Conservation (phyloP, 2,888 invertebrate genomes). For the Eulithis testata region DNA sequence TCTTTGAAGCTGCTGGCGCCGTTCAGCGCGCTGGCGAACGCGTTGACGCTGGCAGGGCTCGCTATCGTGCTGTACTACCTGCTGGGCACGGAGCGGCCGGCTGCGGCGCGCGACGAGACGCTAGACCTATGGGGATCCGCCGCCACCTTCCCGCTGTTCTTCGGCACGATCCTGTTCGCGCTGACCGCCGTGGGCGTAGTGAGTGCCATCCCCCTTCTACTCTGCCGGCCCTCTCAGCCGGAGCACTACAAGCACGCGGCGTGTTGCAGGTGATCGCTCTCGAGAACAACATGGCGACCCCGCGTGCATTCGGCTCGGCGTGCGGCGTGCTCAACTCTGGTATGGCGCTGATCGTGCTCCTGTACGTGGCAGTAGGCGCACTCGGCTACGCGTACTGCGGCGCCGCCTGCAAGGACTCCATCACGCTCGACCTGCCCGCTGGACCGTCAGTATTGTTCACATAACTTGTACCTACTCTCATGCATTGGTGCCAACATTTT, state of each 20-base stretch:
- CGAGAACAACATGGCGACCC: conserved; percentile 95
- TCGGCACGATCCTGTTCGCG: conserved; percentile 96
- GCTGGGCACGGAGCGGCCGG: conserved; percentile 89
- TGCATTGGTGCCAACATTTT: too few species aligned
- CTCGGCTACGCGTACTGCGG: conserved; percentile 94
- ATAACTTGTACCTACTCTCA: neutral
- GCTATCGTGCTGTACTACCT: conserved; percentile 89
- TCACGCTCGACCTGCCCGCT: conserved; percentile 92
- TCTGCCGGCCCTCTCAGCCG: neutral
- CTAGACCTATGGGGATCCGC: conserved; percentile 87
- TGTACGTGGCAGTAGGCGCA: conserved; percentile 92
- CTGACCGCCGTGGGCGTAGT: conserved; percentile 93
- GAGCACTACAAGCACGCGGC: too few species aligned
- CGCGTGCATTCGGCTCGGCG: conserved; percentile 89
- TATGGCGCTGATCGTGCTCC: conserved; percentile 89
- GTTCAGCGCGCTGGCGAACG: conserved; percentile 92
- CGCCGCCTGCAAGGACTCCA: conserved; percentile 87
- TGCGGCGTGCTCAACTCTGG: conserved; percentile 93
- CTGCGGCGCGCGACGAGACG: conserved; percentile 51
- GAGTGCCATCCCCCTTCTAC: conserved; percentile 56
- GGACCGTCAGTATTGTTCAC: conserved; percentile 56
- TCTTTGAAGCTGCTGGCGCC: conserved; percentile 92
- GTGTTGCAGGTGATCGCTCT: conserved; percentile 91
- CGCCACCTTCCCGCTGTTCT: conserved; percentile 94
- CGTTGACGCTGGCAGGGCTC: conserved; percentile 90